phyloP scores from a whole-genome alignment of 2,888 invertebrate genomes.

The Meiosimyza platycephala region DNA sequence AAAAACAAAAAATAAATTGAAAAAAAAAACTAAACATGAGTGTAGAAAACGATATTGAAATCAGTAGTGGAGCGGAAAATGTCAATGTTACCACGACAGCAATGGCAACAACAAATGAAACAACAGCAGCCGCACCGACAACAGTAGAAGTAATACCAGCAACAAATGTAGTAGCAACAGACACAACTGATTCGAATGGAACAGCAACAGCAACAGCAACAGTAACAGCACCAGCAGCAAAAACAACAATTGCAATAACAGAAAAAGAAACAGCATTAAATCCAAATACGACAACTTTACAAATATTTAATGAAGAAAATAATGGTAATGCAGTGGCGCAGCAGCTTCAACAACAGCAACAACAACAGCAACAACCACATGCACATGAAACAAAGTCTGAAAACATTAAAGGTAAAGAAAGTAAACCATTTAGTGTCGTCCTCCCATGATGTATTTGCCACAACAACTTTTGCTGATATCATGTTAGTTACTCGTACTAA shows the following conservation, averaged over 20 bases:
- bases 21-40: constrained; percentile 40
- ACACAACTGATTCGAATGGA: background rate
- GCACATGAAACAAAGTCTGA: constrained; percentile 34
- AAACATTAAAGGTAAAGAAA: constrained; percentile 48
- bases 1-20: constrained; percentile 27
- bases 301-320: constrained; percentile 48
- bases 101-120: constrained; percentile 31
- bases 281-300: constrained; percentile 4
- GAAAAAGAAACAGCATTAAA: constrained; percentile 25
- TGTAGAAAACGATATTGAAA: constrained; percentile 45
- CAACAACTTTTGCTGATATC: background rate
- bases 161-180: constrained; percentile 17
- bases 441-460: background rate
- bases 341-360: constrained; percentile 45
- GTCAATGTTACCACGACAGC: constrained; percentile 39
- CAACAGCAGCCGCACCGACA: constrained; percentile 23
- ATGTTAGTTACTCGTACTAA: too few relatives aligned
- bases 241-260: constrained; percentile 37
- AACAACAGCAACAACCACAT: constrained; percentile 37
- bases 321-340: constrained; percentile 40
- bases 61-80: constrained; percentile 45
- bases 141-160: constrained; percentile 4
- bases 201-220: constrained; percentile 19
- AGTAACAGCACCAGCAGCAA: constrained; percentile 41
- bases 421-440: constrained; percentile 1